Evolutionary conservation across 2,888 invertebrate species (phyloP), one percentile per base, ranked within the genome.

Genomic region (Glaucopsyche alexis): DNA sequence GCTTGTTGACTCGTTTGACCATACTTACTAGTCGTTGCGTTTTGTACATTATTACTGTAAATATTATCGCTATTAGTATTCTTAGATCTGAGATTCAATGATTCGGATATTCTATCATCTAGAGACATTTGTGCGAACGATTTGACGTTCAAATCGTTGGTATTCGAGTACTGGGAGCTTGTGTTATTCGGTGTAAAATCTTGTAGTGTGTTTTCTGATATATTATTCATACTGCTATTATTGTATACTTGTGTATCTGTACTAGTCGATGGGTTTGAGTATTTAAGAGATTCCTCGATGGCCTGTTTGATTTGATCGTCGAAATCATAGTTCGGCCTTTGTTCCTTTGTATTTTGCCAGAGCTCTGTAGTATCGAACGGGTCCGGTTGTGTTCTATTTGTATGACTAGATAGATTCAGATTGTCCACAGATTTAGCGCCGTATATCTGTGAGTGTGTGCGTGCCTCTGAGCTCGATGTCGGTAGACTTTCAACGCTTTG

Each of bases 101-200:
- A 93, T 83, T 90, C 90, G 0, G 93, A 93, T 76, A 93, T 92
- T 85, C 86, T 85, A 77, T 93, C 93, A 79, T 93, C 93, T 75
- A 93, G 82, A 71, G 93, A 93, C 88, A 92, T 87, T 72, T 86
- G 81, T 7, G 87, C 83, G 72, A 91, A 71, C 0, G 86, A 79
- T 11, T 81, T 79, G 1, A 81, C 76, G 2, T 86, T 75, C 66
- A 77, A 82, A 2, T 83, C 80, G 72, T 84, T 85, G n/a, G 82
- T 80, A 77, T 82, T 87, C 6, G 82, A 77, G 75, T 84, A 84
- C 4, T 60, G 60, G 6, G 29, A 60, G 29, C 78, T 29, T 4
- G 29, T 80, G 2, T 81, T 78, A 64, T 78, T 82, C 2, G 84
- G 80, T 16, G 82, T 16, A 9, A 82, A 80, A 38, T 84, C 85